Evolutionary conservation across 2,797 vertebrate genomes (phyloP).

Genomic region (Lepus townsendii): DNA sequence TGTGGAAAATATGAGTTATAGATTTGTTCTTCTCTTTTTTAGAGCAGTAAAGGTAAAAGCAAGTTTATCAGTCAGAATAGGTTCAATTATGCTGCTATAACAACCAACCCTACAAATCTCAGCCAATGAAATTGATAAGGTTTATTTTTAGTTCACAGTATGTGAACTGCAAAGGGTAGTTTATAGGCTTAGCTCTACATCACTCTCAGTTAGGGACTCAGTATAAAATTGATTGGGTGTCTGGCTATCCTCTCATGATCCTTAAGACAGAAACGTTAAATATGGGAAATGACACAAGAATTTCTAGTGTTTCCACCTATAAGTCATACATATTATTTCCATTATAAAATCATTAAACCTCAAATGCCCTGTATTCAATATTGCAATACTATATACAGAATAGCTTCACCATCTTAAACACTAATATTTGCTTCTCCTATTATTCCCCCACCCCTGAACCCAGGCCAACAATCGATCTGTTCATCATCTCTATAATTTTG

Average conservation of each 20-base stretch:
- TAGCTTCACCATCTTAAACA: not conserved
- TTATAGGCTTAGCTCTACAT: not conserved
- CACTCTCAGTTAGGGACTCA: not conserved
- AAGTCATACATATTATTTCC: constrained; percentile 37
- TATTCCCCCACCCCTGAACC: not conserved
- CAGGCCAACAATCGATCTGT: not conserved
- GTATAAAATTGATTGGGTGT: not conserved
- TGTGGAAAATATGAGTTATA: constrained; percentile 29
- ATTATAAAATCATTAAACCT: constrained; percentile 67
- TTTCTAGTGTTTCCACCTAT: not conserved
- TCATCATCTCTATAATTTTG: not conserved
- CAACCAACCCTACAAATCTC: constrained; percentile 23
- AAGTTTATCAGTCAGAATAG: not conserved
- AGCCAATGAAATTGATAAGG: not conserved
- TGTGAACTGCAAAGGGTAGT: not conserved
- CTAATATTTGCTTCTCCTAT: not conserved
- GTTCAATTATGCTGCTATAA: constrained; percentile 40
- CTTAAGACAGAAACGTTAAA: not conserved
- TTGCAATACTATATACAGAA: no score
- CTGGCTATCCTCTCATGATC: not conserved
- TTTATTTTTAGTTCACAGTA: not conserved
- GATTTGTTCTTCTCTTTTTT: not conserved
- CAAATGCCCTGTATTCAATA: no score
- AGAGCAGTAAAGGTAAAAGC: constrained; percentile 44
- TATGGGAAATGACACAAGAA: not conserved